Conservation (phyloP, 2,113 vertebrate genomes). For the Oncorhynchus gorbuscha region DNA sequence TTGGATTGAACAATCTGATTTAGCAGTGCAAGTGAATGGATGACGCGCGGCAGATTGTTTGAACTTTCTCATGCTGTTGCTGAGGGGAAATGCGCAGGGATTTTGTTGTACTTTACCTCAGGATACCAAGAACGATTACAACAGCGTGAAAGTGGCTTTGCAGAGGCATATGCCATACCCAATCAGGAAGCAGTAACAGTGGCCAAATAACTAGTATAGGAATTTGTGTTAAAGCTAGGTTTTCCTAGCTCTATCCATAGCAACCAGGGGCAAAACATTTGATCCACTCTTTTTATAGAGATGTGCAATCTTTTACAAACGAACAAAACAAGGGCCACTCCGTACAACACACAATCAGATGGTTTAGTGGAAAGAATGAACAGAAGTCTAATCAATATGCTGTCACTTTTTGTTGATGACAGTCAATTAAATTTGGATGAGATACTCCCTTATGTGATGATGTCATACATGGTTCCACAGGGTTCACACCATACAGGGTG, state of each 20-base stretch:
- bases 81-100: too few species aligned
- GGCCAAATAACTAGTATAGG: background rate
- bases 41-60: too few species aligned
- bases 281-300: background rate
- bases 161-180: background rate
- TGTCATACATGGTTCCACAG: background rate
- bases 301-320: background rate
- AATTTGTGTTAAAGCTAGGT: background rate
- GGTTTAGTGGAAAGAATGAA: background rate
- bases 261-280: too few species aligned
- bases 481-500: slow-evolving; percentile 1
- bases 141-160: too few species aligned
- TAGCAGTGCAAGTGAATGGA: too few species aligned
- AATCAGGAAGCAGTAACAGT: background rate
- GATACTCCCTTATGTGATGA: slow-evolving; percentile 4
- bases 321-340: background rate
- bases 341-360: background rate
- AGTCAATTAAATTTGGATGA: background rate
- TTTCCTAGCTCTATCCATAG: background rate
- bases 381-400: background rate
- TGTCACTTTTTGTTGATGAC: slow-evolving; percentile 5
- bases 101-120: too few species aligned
- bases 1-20: too few species aligned
- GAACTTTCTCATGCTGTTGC: too few species aligned
- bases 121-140: too few species aligned